A percentile compares a stretch with the other conserved stretches of the same genome.
These are phyloP conservation scores for Aythya baeri DNA, from an alignment of 2,113 vertebrate species.

Conservation along the genomic window DNA sequence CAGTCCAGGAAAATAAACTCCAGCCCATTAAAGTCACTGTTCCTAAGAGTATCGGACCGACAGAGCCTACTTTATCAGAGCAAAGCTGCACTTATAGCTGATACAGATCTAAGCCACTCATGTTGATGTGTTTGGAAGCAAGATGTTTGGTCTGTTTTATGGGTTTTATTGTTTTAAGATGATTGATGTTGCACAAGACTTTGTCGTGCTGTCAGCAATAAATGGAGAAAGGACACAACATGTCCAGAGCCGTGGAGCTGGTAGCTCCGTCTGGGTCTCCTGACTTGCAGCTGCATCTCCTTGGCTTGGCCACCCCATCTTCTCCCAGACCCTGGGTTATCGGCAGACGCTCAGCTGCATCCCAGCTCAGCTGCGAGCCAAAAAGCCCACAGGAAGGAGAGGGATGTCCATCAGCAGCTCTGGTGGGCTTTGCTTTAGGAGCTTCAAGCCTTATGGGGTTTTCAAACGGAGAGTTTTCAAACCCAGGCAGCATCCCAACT, in stretches of 20 bases:
- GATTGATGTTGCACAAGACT: slow-evolving; percentile 46
- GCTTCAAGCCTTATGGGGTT: background rate
- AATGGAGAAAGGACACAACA: background rate
- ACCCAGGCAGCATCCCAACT: background rate
- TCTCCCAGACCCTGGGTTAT: background rate
- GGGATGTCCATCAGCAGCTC: background rate
- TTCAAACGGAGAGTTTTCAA: background rate
- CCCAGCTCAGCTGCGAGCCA: background rate
- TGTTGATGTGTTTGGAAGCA: slow-evolving; percentile 31
- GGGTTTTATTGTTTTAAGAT: slow-evolving; percentile 58
- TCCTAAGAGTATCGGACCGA: background rate
- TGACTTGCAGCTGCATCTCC: background rate
- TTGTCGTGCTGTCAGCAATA: slow-evolving; percentile 51
- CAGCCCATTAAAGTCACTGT: background rate
- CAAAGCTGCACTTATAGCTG: background rate
- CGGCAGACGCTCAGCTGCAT: accelerated
- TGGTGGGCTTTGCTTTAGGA: slow-evolving; percentile 4
- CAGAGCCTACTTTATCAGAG: background rate
- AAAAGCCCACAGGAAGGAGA: background rate
- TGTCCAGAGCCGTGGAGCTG: background rate
- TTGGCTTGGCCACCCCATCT: background rate
- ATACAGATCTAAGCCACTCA: slow-evolving; percentile 28
- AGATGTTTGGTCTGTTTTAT: slow-evolving; percentile 43
- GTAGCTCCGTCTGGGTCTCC: background rate
- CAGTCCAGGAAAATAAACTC: slow-evolving; percentile 31